Evolutionary conservation across 2,113 vertebrate genomes (phyloP), one percentile per base, ranked within the genome.

Genomic region (Phalacrocorax aristotelis): DNA sequence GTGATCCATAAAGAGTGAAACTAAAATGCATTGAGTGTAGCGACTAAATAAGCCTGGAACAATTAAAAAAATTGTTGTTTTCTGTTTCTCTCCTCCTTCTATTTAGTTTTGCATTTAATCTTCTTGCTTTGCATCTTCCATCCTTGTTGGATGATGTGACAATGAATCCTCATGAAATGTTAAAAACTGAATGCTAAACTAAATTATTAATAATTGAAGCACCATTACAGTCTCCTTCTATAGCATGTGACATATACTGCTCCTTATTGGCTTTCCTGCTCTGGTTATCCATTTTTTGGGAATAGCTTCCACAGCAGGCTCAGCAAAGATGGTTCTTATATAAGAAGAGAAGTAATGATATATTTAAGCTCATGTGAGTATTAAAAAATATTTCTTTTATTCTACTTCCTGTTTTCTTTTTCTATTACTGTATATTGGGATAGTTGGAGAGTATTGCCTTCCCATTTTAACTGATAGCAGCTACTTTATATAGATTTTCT

Each of bases 1-100:
- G 93, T 83, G 92, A 91, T 55, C 93, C 68, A 74, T 92, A 82
- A 87, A 93, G 78, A 95, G 88, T 74, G 84, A 95, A 74, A 89
- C 82, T 94, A 77, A 88, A 95, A 89, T 90, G 58, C 36, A 89
- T 55, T 84, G 92, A 61, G 40, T 64, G 95, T 93, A 77, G 71
- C 62, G 61, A 78, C 69, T 72, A 74, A 95, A 68, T 77, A 36
- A 84, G 83, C 85, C 83, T 58, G n/a, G 36, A 64, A 77, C 74
- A 90, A 82, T 77, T 58, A 82, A 93, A 72, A 11, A 19, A 54
- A 54, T 55, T 30, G 6, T 66, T 71, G 55, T 80, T 97, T 83
- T 70, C 54, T 90, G 66, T 74, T n/a, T 87, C 32, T 58, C 62
- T 68, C 70, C 49, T 66, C 23, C 23, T 46, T 34, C 26, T 76